Base-by-base conservation (phyloP, 2,113 vertebrate species). In the Sturnira hondurensis region DNA sequence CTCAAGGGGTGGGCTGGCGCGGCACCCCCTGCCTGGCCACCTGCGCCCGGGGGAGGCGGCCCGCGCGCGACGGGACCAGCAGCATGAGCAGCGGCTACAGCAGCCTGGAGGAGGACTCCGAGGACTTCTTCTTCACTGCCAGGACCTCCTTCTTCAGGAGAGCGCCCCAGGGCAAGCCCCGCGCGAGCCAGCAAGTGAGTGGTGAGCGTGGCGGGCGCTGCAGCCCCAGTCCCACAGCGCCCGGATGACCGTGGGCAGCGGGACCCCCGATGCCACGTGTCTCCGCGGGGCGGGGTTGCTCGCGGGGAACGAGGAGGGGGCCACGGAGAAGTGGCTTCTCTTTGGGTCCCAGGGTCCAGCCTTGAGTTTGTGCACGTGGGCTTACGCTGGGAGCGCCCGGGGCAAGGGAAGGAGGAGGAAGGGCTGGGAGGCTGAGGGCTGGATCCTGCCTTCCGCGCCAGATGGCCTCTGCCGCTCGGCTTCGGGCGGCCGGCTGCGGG, bases 21-120 rank as follows among this genome's bases (percentile, higher is more conserved):
- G 3, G 88, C 93, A 93, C 81, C 95, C 96, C 94, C 95, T 80
- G 65, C 91, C 36, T 91, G 94, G 94, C 96, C 95, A 93, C 78
- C 96, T 88, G 97, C 52, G 76, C 93, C 85, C 84, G 17, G 70
- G 96, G 94, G 97, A 96, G 43, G 82, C 87, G 5, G 96, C 97
- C 94, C 68, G 88, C 98, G 98, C 98, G 99, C 99, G 99, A 99
- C 99, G 98, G 99, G 98, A 99, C 98, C 91, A 99, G 99, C 99
- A 99, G 99, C 97, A 99, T 99, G 99, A 99, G 99, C 98, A 99
- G 99, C 98, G 99, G 99, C 81, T 99, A 99, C 98, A 99, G 99
- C 96, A 99, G 99, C 98, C 98, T 99, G 98, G 99, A 99, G 98
- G 99, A 99, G 84, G 98, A 98, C 96, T 33, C 99, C 77, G 99